Base-by-base conservation (phyloP, 92 coral and sea anemone species). In the Pocillopora meandrina region DNA sequence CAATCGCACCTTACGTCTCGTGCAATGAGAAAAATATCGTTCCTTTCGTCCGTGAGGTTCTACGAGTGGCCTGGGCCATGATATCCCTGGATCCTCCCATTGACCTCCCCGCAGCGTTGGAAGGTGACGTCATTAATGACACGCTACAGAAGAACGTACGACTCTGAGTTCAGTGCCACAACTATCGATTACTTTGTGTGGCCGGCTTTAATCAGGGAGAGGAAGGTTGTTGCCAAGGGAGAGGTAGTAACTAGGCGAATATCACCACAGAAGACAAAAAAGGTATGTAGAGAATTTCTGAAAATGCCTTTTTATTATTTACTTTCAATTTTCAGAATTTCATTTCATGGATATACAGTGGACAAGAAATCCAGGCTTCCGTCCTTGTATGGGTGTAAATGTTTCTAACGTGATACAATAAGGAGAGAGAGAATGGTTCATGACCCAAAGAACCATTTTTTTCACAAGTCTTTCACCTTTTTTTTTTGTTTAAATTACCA, bases 161-260 rank as follows among this genome's bases (percentile, higher is more conserved):
- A 85, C 79, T 92, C 98, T 3, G 96, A 93, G 80, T 95, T 95
- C 85, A 95, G 98, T 67, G 92, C 98, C 12, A 88, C 94, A 21
- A 81, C 83, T 52, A 88, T 95, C 57, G 93, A 93, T 16, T 93
- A 93, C 82, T 95, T 88, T 60, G 91, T 95, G 11, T 95, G 98
- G 98, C 98, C 98, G n/a, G 95, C 94, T 66, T 79, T 95, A 76
- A 67, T 90, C 75, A 84, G 93, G 34, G 90, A 93, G 56, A 90
- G 95, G 13, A 95, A 85, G 65, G 92, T 93, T 10, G 75, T 95
- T 15, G 82, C 89, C 35, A 93, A 93, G 84, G 98, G 98, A 31
- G 96, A 93, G 77, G 98, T 91, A n/a, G 95, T 95, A 4, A 95
- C 98, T 20, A 87, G 92, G 61, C 74, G 98, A 71, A 72, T 84